Evolutionary conservation across 2,113 vertebrate species (phyloP), one percentile per base, ranked within the genome.

Genomic region (Halichoeres trimaculatus): DNA sequence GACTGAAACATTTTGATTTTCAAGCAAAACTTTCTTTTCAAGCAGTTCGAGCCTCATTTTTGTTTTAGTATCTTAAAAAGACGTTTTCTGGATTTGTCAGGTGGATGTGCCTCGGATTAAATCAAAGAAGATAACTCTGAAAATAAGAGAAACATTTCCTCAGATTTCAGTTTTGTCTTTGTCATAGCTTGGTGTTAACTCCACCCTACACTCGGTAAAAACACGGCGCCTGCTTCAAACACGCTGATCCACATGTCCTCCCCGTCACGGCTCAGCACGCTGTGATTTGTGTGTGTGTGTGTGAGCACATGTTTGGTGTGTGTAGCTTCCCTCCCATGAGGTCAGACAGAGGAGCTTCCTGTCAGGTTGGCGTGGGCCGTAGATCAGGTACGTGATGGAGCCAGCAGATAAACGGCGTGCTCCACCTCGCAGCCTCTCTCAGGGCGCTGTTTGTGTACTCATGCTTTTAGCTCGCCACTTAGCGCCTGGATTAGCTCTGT

Each of bases 391-490:
- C 85, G 86, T 76, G 88, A 93, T 90, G 79, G 83, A 80, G 73
- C 66, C 71, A 24, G 76, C 76, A 85, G 91, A 91, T 90, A 92
- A 92, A 91, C 54, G 34, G 66, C 70, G 64, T 66, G 76, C 81
- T 86, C 70, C 78, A 72, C 78, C 88, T 87, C 69, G 82, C 84
- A 88, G 88, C 88, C 76, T 45, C 19, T 48, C 45, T n/a, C 45
- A 4, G 19, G 48, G 60, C 83, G 74, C 85, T 79, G 82, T 93
- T 91, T 93, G 91, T 93, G 90, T 92, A 90, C 92, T 92, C 90
- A 92, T 88, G 93, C 92, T 95, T 94, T 94, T 93, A 95, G 93
- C 84, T 67, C 74, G 86, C 92, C 93, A 93, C 91, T 94, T 93
- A 93, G 83, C 92, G 79, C 79, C 83, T 53, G 88, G 88, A 89